Evolutionary conservation across 37 sponge, comb jelly and placozoan genomes (phyloP).

Genomic region (Spongilla lacustris): DNA sequence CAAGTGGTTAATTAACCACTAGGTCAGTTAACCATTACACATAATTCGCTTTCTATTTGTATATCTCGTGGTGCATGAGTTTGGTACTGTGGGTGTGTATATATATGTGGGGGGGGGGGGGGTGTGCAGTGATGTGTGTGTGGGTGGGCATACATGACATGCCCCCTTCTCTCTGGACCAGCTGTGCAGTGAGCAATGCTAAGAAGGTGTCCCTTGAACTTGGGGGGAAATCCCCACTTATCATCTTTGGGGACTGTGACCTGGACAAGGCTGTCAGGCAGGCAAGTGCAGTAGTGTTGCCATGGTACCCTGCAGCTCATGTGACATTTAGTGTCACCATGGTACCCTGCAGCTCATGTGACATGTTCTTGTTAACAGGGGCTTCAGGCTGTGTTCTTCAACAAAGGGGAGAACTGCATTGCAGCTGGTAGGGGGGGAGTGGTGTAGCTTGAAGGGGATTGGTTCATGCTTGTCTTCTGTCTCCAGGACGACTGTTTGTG

Average conservation of each 20-base stretch:
- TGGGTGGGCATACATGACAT: neutral
- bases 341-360: neutral
- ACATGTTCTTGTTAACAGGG: slow-evolving; percentile 31
- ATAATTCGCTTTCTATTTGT: no score
- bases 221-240: slow-evolving; percentile 95
- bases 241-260: slow-evolving; percentile 91
- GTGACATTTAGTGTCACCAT: neutral
- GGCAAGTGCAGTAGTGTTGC: slow-evolving; percentile 33
- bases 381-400: slow-evolving; percentile 86
- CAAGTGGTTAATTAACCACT: no score
- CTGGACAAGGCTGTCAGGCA: slow-evolving; percentile 88
- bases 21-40: no score
- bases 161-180: neutral
- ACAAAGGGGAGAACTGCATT: slow-evolving; percentile 98
- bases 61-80: no score
- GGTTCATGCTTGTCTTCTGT: neutral
- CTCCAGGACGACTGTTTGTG: slow-evolving; percentile 88
- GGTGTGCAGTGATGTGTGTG: neutral
- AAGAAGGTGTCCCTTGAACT: slow-evolving; percentile 94
- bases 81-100: no score
- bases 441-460: neutral
- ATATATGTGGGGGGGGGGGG: no score
- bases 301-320: neutral
- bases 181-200: slow-evolving; percentile 84
- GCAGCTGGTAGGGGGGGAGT: slow-evolving; percentile 71